A percentile compares a stretch with the other conserved stretches of the same genome.
Conservation (phyloP, 2,797 vertebrate species). For the Streptopelia turtur region DNA sequence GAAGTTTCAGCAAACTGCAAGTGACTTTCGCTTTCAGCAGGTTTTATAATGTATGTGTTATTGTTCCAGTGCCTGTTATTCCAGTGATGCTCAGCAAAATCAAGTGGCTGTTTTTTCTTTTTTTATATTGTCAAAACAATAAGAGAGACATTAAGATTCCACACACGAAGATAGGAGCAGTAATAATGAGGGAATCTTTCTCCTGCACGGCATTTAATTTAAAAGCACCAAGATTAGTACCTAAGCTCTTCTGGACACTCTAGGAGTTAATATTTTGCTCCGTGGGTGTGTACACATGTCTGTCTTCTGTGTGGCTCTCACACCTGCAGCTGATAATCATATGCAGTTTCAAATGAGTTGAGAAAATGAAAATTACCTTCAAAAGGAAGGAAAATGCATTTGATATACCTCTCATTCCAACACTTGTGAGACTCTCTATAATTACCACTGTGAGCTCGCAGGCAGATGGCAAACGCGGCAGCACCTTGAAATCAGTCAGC, state of each 20-base stretch:
- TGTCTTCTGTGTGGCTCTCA: constrained; percentile 18
- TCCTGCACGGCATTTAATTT: constrained; percentile 49
- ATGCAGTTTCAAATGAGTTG: constrained; percentile 64
- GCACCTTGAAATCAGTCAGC: constrained; percentile 69
- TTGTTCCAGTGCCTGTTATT: neutral
- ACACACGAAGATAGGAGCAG: neutral
- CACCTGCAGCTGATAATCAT: constrained; percentile 71
- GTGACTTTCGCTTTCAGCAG: neutral
- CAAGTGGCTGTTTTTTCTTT: neutral
- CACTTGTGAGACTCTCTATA: constrained; percentile 63
- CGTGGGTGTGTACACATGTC: neutral
- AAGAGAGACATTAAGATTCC: constrained; percentile 43
- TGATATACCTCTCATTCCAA: constrained; percentile 74
- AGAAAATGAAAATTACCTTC: constrained; percentile 76
- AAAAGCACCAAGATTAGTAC: constrained; percentile 27
- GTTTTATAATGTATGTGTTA: neutral
- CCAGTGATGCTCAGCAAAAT: constrained; percentile 22
- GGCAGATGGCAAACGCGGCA: constrained; percentile 77
- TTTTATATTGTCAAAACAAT: constrained; percentile 26
- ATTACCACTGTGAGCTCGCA: constrained; percentile 69
- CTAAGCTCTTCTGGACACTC: neutral
- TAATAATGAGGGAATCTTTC: constrained; percentile 58
- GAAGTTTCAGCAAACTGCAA: neutral
- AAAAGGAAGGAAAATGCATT: constrained; percentile 61
- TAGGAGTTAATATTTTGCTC: neutral